phyloP scores from a whole-genome alignment of 2,797 vertebrate species.

The Microctenopoma lineatum region DNA sequence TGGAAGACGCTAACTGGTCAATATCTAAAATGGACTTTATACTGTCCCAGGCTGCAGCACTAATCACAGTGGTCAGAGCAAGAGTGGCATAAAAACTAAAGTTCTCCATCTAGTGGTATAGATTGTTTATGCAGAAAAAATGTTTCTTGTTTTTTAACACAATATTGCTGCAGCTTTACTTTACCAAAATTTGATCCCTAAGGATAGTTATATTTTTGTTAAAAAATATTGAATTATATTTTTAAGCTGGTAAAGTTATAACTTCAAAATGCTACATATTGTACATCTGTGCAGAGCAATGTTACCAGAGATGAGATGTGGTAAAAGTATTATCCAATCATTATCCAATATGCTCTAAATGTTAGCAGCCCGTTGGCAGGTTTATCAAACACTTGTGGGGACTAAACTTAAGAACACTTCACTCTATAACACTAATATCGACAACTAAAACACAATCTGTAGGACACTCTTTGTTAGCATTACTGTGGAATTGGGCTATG shows the following conservation, averaged over 20 bases:
- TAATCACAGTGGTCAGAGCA: background rate
- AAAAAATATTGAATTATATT: background rate
- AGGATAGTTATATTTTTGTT: background rate
- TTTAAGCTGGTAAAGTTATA: background rate
- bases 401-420: constrained; percentile 2
- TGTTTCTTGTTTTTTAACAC: background rate
- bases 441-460: background rate
- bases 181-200: background rate
- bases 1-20: background rate
- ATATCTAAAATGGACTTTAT: background rate
- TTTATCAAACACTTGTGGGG: background rate
- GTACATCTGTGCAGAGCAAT: background rate
- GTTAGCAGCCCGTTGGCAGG: background rate
- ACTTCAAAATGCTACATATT: background rate
- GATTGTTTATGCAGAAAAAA: constrained; percentile 23
- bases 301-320: background rate
- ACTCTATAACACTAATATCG: background rate
- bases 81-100: constrained; percentile 19
- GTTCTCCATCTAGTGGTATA: constrained; percentile 68
- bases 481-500: background rate
- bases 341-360: background rate
- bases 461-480: background rate
- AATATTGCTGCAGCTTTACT: background rate
- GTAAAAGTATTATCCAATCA: background rate
- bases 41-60: background rate